Conservation (phyloP, 2,888 invertebrate species). For the Balanococcus diminutus region DNA sequence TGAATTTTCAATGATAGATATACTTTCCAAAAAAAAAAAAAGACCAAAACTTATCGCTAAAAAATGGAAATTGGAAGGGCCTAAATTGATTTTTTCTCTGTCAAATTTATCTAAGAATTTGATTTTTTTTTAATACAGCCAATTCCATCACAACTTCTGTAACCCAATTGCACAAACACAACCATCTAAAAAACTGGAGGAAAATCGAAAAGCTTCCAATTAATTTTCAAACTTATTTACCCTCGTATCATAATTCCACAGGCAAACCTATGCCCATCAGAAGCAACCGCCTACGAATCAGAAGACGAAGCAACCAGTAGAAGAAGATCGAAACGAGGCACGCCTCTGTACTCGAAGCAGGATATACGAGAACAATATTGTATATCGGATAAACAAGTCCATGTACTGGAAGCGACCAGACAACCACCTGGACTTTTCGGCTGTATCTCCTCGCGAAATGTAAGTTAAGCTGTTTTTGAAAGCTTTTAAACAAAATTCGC, state of each 20-base stretch:
- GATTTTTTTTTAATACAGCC: no score
- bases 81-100: no score
- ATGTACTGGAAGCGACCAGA: conserved; percentile 72
- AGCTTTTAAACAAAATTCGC: neutral
- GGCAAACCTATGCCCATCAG: conserved; percentile 52
- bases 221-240: no score
- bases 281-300: conserved; percentile 52
- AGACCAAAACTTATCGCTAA: no score
- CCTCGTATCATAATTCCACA: conserved; percentile 15
- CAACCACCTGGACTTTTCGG: conserved; percentile 76
- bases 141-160: no score
- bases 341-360: conserved; percentile 78
- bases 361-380: conserved; percentile 94
- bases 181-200: no score
- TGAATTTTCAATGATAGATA: no score
- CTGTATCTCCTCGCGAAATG: conserved; percentile 71
- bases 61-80: no score
- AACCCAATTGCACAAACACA: no score
- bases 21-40: no score
- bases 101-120: no score
- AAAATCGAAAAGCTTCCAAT: no score
- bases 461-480: conserved; percentile 55
- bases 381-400: conserved; percentile 87
- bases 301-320: conserved; percentile 50
- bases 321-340: conserved; percentile 42